Conservation (phyloP, 2,797 vertebrate species). For the Lacerta agilis region DNA sequence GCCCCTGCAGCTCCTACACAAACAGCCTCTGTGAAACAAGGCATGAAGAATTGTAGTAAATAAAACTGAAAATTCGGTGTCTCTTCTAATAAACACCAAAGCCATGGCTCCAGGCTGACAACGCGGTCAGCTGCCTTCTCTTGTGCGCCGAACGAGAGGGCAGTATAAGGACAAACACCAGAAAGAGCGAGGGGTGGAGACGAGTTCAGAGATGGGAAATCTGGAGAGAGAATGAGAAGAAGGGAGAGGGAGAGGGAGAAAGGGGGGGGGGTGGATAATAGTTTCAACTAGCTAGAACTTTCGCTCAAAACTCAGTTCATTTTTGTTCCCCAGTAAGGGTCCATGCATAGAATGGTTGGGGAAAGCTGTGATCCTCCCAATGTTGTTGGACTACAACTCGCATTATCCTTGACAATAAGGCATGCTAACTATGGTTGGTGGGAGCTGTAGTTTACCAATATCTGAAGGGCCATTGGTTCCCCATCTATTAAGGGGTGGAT, state of each 20-base stretch:
- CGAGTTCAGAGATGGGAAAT: neutral
- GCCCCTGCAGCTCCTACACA: conserved; percentile 4
- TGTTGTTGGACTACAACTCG: no score
- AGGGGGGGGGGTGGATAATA: neutral
- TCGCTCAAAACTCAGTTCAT: neutral
- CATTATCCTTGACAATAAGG: no score
- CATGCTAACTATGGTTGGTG: no score
- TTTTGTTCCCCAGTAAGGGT: no score
- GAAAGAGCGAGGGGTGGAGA: neutral
- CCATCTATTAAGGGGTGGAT: no score
- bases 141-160: neutral
- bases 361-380: no score
- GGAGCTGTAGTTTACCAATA: no score
- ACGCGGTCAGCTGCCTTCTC: neutral
- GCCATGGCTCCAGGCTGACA: conserved; percentile 14
- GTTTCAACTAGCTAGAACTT: neutral
- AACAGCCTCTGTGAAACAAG: conserved; percentile 19
- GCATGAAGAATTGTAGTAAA: conserved; percentile 8
- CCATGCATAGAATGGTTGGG: neutral
- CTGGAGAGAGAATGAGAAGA: neutral
- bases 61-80: neutral
- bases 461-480: no score
- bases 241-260: neutral
- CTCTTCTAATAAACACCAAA: conserved; percentile 30
- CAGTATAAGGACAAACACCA: neutral